Conservation (phyloP, 2,113 vertebrate genomes). For the Octodon degus region DNA sequence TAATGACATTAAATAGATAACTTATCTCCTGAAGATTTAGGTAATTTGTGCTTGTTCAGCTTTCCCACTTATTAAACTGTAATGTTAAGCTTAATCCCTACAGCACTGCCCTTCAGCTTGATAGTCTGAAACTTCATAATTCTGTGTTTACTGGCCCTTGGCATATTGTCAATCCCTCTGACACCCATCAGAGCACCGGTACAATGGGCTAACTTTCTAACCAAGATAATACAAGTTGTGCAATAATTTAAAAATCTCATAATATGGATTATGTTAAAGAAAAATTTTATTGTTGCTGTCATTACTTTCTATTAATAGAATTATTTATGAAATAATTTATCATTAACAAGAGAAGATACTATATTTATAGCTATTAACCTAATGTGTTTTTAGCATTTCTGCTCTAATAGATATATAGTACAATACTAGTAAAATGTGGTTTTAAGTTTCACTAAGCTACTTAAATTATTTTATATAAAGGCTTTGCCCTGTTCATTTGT, state of each 20-base stretch:
- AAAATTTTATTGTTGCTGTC: not conserved
- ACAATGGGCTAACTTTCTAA: conserved; percentile 54
- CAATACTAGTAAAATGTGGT: not conserved
- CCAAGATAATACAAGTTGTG: not conserved
- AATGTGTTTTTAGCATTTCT: conserved; percentile 6
- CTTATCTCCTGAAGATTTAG: not conserved
- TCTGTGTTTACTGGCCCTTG: conserved; percentile 31
- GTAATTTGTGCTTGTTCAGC: conserved; percentile 8
- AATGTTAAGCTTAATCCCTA: not conserved
- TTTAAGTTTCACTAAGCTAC: not conserved
- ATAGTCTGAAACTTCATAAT: conserved; percentile 34
- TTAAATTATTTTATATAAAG: conserved; percentile 43
- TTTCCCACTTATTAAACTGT: conserved; percentile 46
- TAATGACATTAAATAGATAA: conserved; percentile 7
- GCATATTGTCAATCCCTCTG: conserved; percentile 48
- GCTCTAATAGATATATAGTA: not conserved
- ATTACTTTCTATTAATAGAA: not conserved
- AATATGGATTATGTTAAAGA: not conserved
- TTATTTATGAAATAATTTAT: conserved; percentile 20
- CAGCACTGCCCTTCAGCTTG: not conserved
- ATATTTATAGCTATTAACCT: not conserved
- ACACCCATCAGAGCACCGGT: not conserved
- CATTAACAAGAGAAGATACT: not conserved
- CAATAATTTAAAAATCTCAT: conserved; percentile 10
- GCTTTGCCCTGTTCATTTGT: not conserved